These are phyloP conservation scores for Lycaon pictus DNA, from an alignment of 2,113 vertebrate genomes.

Conservation along the genomic window DNA sequence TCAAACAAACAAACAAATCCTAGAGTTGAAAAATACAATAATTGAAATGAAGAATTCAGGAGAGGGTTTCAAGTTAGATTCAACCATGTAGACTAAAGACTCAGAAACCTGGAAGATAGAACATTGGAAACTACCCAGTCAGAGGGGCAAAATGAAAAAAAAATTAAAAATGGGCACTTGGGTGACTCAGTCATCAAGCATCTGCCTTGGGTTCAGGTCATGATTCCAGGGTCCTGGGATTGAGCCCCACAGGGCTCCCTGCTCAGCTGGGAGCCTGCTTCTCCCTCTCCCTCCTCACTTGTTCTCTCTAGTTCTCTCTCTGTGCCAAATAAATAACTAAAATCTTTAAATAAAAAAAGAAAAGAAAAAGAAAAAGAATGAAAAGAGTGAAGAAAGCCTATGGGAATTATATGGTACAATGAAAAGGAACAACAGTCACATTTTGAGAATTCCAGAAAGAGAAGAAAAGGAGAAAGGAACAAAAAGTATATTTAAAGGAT, in stretches of 20 bases:
- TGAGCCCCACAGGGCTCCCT: no score
- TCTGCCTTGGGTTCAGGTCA: no score
- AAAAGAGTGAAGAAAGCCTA: not conserved
- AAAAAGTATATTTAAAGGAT: not conserved
- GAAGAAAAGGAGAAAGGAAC: not conserved
- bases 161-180: not conserved
- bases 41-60: not conserved
- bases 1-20: not conserved
- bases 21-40: not conserved
- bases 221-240: no score
- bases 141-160: not conserved
- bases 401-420: not conserved
- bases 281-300: no score
- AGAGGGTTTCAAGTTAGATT: not conserved
- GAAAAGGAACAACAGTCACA: not conserved
- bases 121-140: not conserved
- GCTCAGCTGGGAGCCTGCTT: no score
- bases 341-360: no score
- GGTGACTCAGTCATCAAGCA: no score
- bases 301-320: no score
- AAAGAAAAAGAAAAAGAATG: no score
- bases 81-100: not conserved
- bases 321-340: no score
- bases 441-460: not conserved
- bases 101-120: not conserved